Evolutionary conservation across 2,888 invertebrate species (phyloP).

Genomic region (Zaprionus obscuricornis): DNA sequence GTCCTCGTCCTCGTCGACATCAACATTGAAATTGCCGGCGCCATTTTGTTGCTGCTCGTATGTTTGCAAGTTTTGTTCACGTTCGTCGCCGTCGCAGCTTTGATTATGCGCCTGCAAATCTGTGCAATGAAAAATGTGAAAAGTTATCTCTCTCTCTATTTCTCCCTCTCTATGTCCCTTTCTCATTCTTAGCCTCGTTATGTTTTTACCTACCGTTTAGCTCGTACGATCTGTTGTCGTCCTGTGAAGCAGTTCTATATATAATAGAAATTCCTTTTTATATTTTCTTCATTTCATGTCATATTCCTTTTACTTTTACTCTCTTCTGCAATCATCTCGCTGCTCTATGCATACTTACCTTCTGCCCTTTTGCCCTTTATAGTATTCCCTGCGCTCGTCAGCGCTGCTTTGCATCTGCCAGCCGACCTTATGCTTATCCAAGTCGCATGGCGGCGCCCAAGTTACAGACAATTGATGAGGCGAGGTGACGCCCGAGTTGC

Average conservation of each 20-base stretch:
- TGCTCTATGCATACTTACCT: conserved; percentile 51
- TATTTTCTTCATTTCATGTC: background rate
- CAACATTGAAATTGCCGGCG: conserved; percentile 42
- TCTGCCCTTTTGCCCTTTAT: conserved; percentile 62
- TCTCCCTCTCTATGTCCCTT: too few relatives aligned
- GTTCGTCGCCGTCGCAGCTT: conserved; percentile 55
- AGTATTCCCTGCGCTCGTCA: conserved; percentile 65
- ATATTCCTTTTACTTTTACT: too few relatives aligned
- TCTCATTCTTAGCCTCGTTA: too few relatives aligned
- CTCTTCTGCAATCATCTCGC: too few relatives aligned
- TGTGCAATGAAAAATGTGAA: conserved; percentile 13
- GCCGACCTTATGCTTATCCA: conserved; percentile 71
- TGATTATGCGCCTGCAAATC: conserved; percentile 56
- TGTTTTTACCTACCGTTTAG: conserved; percentile 53
- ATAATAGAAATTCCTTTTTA: too few relatives aligned
- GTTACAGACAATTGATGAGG: conserved; percentile 83
- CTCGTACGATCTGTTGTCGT: conserved; percentile 61
- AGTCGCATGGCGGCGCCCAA: conserved; percentile 82
- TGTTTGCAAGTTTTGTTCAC: conserved; percentile 18
- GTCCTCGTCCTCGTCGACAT: conserved; percentile 89
- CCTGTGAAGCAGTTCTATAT: conserved; percentile 68
- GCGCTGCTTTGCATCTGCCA: conserved; percentile 79
- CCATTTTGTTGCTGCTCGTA: conserved; percentile 39
- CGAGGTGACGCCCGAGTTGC: conserved; percentile 77
- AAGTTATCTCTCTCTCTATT: too few relatives aligned